Base-by-base conservation (phyloP, 1,140 invertebrate genomes). In the Nephila pilipes region DNA sequence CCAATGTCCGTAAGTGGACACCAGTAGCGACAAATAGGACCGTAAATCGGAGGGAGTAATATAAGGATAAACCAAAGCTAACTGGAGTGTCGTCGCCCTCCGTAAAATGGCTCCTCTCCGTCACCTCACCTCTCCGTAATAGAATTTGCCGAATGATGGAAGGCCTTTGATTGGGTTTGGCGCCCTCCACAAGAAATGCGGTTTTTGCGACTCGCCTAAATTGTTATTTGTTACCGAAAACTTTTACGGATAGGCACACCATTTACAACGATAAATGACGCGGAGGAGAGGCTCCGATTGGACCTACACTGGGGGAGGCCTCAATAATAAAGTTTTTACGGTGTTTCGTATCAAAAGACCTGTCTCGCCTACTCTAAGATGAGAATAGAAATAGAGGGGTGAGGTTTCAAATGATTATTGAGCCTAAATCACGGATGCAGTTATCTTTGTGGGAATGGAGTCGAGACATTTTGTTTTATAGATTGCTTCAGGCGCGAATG, bases 221-320 rank as follows among this genome's bases (percentile, higher is more conserved):
- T 92, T 92, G 90, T 92, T 92, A 92, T 92, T 92, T 92, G 90
- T 92, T 92, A 92, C 90, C 90, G 80, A 92, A 92, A 92, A 92
- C 90, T 92, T 92, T 92, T 92, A 92, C 90, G 80, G 88, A 90
- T 90, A 90, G 88, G 55, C 75, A 38, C 46, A 36, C 88, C 75
- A 90, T 90, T 90, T 90, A 90, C 88, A 60, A 60, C 88, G 88
- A 90, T 90, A 90, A 90, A 90, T 90, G 57, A 90, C 29, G 57
- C 1, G 18, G 58, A 60, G 58, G 58, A 60, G 22, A 60, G 69
- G 25, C 29, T 75, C 69, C 69, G 25, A 75, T 60, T 60, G 58
- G 58, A 22, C 65, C 29, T 75, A 5, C 69, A 75, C 69, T 32
- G 58, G 57, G 12, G 81, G 46, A 55, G 81, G 55, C 69, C 69